Base-by-base conservation (phyloP, 2,113 vertebrate species). In the Gymnarchus niloticus region DNA sequence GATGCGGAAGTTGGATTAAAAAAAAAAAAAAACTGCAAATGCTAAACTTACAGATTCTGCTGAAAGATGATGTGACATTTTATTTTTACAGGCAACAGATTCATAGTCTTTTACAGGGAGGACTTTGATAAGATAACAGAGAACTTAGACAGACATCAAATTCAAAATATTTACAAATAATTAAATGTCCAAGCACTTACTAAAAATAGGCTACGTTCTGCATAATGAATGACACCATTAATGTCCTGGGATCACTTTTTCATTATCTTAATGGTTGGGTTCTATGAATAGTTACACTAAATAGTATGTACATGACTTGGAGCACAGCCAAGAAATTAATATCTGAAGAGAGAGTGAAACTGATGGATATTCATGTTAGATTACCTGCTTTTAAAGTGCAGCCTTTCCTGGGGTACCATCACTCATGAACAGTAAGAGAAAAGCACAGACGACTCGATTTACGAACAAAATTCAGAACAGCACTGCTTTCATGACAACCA, bases 351-450 rank as follows among this genome's bases (percentile, higher is more conserved):
- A 12, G 37, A 41, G 73, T 6, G 14, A 12, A 37, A 6, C 28
- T 37, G 12, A 37, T 77, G 2, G 37, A 52, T 28, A 56, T 44
- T 57, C 33, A 44, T 83, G 44, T 83, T 19, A 41, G 25, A 82
- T 54, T 37, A 82, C 25, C 80, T 54, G 8, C 51, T 54, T 41
- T 49, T 33, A 56, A 81, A 54, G 1, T 52, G 54, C 28, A 52
- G 49, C 25, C 80, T 81, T 81, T 52, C 1, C 23, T 65, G 19
- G 59, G 23, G 59, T n/a, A 2, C 21, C 88, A 89, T 49, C 56
- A 90, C 87, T 90, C 87, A 88, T 56, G 65, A 56, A 37, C 25
- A 69, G 61, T 33, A 69, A 85, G 4, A 33, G 59, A 85, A 21
- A 87, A 33, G 84, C 41, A 57, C 59, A 81, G 9, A 56, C 61